Evolutionary conservation across 2,888 invertebrate genomes (phyloP).

Genomic region (Sympetrum striolatum): DNA sequence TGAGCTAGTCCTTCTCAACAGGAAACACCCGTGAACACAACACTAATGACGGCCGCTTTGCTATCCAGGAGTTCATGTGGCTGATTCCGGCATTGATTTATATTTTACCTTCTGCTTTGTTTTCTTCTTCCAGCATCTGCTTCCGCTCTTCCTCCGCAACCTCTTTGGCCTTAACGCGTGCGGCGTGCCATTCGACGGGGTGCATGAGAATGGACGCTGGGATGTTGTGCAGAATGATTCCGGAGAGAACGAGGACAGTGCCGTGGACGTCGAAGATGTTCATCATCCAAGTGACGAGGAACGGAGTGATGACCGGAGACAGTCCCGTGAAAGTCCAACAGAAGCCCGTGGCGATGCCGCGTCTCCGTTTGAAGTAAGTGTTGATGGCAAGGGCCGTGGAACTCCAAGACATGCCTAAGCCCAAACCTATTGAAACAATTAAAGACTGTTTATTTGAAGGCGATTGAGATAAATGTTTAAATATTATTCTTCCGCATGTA

Average conservation of each 20-base stretch:
- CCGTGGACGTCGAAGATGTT: constrained; percentile 11
- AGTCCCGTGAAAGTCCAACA: constrained; percentile 15
- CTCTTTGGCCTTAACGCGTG: constrained; percentile 57
- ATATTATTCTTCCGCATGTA: background rate
- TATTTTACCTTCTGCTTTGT: background rate
- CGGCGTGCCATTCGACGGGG: constrained; percentile 1
- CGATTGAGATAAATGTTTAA: too few species aligned
- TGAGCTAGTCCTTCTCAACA: too few species aligned
- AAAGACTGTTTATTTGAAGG: constrained; percentile 51
- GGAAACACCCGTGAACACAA: too few species aligned
- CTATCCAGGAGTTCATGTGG: too few species aligned
- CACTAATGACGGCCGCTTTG: too few species aligned
- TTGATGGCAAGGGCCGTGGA: constrained; percentile 7
- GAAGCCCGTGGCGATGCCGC: constrained; percentile 4
- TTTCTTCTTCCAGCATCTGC: background rate
- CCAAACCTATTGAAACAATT: constrained; percentile 15
- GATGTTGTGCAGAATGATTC: background rate
- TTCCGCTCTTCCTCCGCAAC: background rate
- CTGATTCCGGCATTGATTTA: too few species aligned
- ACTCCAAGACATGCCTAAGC: background rate
- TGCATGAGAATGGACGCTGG: background rate
- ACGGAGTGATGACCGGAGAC: background rate
- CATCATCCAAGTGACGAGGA: background rate
- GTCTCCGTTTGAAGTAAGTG: constrained; percentile 3
- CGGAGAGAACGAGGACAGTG: constrained; percentile 15